Percentiles rank a stretch among this genome's conserved stretches.
Conservation (phyloP, 2,113 vertebrate species). For the Danionella cerebrum region DNA sequence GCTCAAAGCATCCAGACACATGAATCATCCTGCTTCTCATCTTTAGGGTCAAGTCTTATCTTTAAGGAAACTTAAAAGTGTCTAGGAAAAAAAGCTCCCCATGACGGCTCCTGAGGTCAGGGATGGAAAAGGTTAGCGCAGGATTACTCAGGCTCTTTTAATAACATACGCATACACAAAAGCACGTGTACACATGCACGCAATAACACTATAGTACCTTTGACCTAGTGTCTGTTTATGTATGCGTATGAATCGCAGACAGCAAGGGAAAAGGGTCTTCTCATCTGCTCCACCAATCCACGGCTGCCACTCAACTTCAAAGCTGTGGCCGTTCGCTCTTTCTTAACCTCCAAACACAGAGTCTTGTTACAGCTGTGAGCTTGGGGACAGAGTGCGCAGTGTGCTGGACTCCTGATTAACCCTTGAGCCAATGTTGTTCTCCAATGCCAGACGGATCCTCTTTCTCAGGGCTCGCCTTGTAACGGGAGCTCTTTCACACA, state of each 20-base stretch:
- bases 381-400: conserved; percentile 71
- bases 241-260: conserved; percentile 38
- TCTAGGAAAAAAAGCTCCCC: background rate
- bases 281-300: conserved; percentile 47
- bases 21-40: background rate
- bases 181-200: conserved; percentile 18
- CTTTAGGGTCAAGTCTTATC: conserved; percentile 15
- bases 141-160: conserved; percentile 56
- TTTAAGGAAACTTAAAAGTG: conserved; percentile 5
- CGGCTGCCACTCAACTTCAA: conserved; percentile 62
- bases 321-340: conserved; percentile 55
- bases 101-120: conserved; percentile 5
- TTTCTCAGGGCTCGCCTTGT: conserved; percentile 72
- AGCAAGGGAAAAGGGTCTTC: conserved; percentile 13
- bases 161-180: conserved; percentile 27
- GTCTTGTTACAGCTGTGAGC: conserved; percentile 54
- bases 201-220: conserved; percentile 35
- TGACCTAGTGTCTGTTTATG: conserved; percentile 58
- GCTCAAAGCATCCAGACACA: background rate
- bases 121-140: conserved; percentile 44
- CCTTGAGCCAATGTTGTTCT: conserved; percentile 68
- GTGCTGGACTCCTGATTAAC: conserved; percentile 74
- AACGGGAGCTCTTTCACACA: conserved; percentile 75
- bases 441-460: conserved; percentile 69
- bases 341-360: conserved; percentile 68